Evolutionary conservation across 2,888 invertebrate genomes (phyloP).

Genomic region (Neoascia interrupta): DNA sequence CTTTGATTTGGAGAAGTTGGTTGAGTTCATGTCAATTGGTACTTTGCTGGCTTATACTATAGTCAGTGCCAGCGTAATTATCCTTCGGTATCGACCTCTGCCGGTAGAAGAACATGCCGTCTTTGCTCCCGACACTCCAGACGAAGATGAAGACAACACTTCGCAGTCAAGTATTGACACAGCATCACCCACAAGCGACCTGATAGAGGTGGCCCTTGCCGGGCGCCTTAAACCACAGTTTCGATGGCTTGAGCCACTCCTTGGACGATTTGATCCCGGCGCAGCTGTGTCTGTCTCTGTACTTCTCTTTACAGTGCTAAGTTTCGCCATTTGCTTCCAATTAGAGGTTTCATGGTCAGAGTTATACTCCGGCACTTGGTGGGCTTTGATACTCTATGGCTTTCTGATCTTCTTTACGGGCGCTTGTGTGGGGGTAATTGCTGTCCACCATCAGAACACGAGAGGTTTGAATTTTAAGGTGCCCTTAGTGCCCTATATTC

Average conservation of each 20-base stretch:
- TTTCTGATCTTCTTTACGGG: slow-evolving; percentile 84
- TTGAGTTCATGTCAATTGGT: slow-evolving; percentile 97
- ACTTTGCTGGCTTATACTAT: slow-evolving; percentile 94
- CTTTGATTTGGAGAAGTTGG: slow-evolving; percentile 92
- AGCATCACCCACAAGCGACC: slow-evolving; percentile 81
- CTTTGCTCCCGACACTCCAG: slow-evolving; percentile 81
- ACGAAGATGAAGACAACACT: slow-evolving; percentile 82
- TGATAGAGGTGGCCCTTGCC: slow-evolving; percentile 84
- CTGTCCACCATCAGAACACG: slow-evolving; percentile 88
- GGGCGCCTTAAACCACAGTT: slow-evolving; percentile 88
- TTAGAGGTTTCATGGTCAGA: slow-evolving; percentile 83
- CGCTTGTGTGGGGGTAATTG: slow-evolving; percentile 86
- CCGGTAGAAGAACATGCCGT: slow-evolving; percentile 81
- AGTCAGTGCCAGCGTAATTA: slow-evolving; percentile 93
- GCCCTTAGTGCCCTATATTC: slow-evolving; percentile 89
- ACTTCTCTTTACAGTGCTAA: slow-evolving; percentile 84
- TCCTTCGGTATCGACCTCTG: slow-evolving; percentile 88
- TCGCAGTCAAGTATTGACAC: slow-evolving; percentile 84
- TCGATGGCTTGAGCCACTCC: slow-evolving; percentile 86
- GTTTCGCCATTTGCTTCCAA: slow-evolving; percentile 86
- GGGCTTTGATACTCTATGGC: slow-evolving; percentile 84
- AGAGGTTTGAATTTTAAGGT: slow-evolving; percentile 87
- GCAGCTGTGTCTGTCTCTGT: slow-evolving; percentile 87
- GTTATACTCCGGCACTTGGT: slow-evolving; percentile 82
- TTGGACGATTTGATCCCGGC: slow-evolving; percentile 89